These are phyloP conservation scores for Aplysina aerophoba DNA, from an alignment of 37 sponge, comb jelly and placozoan species.

Conservation along the genomic window DNA sequence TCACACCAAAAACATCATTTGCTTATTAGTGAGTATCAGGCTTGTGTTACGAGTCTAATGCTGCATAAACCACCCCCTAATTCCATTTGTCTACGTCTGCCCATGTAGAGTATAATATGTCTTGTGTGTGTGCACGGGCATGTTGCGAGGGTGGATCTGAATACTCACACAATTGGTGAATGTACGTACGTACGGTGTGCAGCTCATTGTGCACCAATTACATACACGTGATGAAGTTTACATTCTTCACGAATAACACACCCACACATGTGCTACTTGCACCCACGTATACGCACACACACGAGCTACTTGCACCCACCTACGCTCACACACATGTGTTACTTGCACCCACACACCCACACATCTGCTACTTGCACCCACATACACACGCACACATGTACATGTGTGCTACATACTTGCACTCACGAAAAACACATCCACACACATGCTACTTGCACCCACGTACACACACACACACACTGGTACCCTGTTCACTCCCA, in stretches of 20 bases:
- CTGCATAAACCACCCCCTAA: too few species aligned
- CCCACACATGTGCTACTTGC: background rate
- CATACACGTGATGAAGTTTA: background rate
- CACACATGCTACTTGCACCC: background rate
- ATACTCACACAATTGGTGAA: background rate
- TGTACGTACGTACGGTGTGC: background rate
- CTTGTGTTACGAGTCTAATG: background rate
- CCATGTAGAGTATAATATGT: too few species aligned
- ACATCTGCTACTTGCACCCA: too few species aligned
- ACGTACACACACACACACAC: background rate
- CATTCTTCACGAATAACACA: background rate
- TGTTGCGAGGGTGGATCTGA: slow-evolving; percentile 4
- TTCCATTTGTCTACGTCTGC: too few species aligned
- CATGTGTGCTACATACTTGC: background rate
- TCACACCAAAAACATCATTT: background rate
- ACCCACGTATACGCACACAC: too few species aligned
- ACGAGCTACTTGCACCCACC: too few species aligned
- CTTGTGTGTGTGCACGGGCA: background rate
- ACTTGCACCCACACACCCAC: too few species aligned
- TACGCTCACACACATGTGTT: too few species aligned
- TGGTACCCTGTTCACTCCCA: too few species aligned
- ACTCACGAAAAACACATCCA: slow-evolving; percentile 3
- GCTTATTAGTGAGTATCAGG: background rate
- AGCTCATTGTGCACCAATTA: background rate
- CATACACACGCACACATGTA: background rate